A percentile compares a stretch with the other conserved stretches of the same genome.
Conservation (phyloP, 2,797 vertebrate species). For the Acropternis orthonyx region DNA sequence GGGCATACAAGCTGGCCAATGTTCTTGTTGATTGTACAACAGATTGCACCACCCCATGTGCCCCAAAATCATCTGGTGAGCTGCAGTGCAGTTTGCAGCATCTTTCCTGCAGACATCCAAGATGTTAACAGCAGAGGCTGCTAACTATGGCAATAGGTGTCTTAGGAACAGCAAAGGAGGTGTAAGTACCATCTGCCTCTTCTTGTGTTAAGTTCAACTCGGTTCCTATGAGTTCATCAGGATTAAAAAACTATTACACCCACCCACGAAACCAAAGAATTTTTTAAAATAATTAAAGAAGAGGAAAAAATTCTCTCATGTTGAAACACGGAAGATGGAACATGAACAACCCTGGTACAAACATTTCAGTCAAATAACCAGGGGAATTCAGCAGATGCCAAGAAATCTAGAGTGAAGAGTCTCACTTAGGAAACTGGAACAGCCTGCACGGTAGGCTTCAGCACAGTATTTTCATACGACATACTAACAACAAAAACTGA, state of each 20-base stretch:
- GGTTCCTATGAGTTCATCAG: neutral
- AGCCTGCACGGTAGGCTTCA: neutral
- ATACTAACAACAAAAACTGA: neutral
- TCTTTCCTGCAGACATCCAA: neutral
- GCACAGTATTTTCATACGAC: neutral
- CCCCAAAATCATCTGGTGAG: neutral
- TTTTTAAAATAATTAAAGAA: neutral
- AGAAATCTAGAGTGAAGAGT: neutral
- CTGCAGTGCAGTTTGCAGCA: neutral
- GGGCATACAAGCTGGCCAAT: neutral
- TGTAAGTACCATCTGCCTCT: neutral
- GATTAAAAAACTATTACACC: neutral
- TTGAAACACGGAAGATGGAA: neutral
- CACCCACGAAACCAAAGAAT: neutral
- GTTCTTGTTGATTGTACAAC: neutral
- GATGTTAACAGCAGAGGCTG: neutral
- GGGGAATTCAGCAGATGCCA: neutral
- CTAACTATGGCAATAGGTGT: neutral
- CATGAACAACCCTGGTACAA: neutral
- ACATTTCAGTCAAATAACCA: neutral
- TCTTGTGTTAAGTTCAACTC: neutral
- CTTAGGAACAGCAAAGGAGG: neutral
- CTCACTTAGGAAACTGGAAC: neutral
- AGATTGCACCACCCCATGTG: neutral
- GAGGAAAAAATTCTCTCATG: neutral